A percentile compares a stretch with the other conserved stretches of the same genome.
Evolutionary conservation across 1,140 invertebrate species (phyloP).

Genomic region (Trichonephila clavipes): DNA sequence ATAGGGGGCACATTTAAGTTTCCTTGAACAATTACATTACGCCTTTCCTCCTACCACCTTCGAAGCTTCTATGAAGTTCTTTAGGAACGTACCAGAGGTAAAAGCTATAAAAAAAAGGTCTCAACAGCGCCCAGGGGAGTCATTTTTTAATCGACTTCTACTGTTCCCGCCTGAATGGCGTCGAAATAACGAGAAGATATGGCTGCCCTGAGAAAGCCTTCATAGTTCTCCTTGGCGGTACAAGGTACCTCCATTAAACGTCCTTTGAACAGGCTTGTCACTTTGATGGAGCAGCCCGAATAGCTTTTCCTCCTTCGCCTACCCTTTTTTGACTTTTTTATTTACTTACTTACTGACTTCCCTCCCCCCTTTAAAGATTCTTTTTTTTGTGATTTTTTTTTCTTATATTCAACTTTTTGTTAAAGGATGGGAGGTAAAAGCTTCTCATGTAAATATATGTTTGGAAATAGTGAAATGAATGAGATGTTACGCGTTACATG

Average conservation of each 20-base stretch:
- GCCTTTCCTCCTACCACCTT: not conserved
- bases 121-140: slow-evolving; percentile 63
- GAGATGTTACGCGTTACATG: slow-evolving; percentile 19
- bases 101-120: slow-evolving; percentile 28
- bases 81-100: slow-evolving; percentile 31
- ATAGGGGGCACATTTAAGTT: slow-evolving; percentile 20
- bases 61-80: slow-evolving; percentile 16
- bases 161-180: slow-evolving; percentile 53
- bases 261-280: slow-evolving; percentile 68
- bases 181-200: slow-evolving; percentile 62
- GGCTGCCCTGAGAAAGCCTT: slow-evolving; percentile 49
- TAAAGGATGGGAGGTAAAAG: slow-evolving; percentile 27
- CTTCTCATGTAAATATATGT: slow-evolving; percentile 53
- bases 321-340: not conserved
- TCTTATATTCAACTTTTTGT: slow-evolving; percentile 3
- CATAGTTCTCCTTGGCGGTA: slow-evolving; percentile 54
- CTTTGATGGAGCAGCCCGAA: slow-evolving; percentile 65
- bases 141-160: slow-evolving; percentile 71
- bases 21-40: slow-evolving; percentile 53
- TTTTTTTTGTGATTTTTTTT: not conserved
- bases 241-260: slow-evolving; percentile 69
- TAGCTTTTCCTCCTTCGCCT: not conserved
- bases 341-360: not conserved
- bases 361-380: not conserved
- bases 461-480: slow-evolving; percentile 10